phyloP scores from a whole-genome alignment of 2,113 vertebrate genomes.

The Ictalurus punctatus region DNA sequence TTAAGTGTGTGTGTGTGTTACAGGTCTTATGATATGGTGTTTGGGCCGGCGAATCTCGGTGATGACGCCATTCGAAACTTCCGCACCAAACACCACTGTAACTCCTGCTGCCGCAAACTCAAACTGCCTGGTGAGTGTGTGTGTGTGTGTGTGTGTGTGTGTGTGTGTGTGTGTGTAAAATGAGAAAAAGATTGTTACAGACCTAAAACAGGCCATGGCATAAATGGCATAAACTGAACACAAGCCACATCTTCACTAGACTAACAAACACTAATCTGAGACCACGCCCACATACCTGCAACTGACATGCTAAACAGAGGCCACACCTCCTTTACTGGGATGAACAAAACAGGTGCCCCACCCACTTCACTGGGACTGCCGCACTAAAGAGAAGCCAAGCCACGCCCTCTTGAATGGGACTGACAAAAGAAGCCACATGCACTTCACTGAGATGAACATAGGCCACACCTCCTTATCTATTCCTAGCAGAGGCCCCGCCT shows the following conservation, averaged over 20 bases:
- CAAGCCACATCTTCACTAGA: no score
- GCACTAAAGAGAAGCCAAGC: background rate
- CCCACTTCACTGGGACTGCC: background rate
- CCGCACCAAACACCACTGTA: slow-evolving; percentile 94
- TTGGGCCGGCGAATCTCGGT: slow-evolving; percentile 94
- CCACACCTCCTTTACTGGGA: background rate
- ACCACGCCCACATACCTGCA: background rate
- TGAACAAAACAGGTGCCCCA: no score
- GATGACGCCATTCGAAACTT: slow-evolving; percentile 98
- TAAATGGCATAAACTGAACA: no score
- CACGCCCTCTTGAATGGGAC: background rate
- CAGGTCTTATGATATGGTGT: slow-evolving; percentile 97
- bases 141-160: background rate
- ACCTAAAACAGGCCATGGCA: no score
- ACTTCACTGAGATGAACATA: background rate
- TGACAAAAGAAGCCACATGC: background rate
- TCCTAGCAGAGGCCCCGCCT: background rate
- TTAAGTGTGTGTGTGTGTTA: slow-evolving; percentile 17
- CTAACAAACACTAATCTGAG: no score
- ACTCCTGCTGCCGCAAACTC: slow-evolving; percentile 95
- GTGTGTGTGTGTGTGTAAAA: background rate
- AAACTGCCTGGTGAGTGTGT: slow-evolving; percentile 87
- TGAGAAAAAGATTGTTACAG: background rate
- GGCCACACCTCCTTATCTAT: background rate
- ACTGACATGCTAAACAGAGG: background rate